Evolutionary conservation across 2,888 invertebrate species (phyloP), one percentile per base, ranked within the genome.

Genomic region (Hyppa rectilinea): DNA sequence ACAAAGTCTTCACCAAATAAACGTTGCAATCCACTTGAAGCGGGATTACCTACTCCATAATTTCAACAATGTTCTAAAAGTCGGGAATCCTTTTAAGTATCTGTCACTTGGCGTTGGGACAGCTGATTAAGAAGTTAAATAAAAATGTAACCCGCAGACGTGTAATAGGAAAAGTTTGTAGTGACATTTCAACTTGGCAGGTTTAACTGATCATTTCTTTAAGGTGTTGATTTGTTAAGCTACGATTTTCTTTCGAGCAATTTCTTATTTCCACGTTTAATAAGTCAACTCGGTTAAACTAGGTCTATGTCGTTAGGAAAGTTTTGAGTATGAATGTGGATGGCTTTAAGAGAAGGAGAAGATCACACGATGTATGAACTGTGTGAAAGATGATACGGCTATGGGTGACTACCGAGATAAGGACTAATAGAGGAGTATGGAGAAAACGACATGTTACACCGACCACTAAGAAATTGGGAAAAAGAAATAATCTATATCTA

Each of bases 101-200:
- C 87, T 91, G 91, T 91, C 91, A 89, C 83, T 88, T 87, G 79
- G 85, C 87, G 87, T 85, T 84, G 84, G 74, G 87, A 88, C 87
- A 86, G 87, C 67, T 87, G 90, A 90, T 92, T 91, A 90, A 84
- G 83, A 87, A 89, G 87, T 85, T 89, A 86, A 89, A 90, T 89
- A 91, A 91, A 91, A 90, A 88, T 82, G 83, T 83, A 69, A 60
- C 77, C 78, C 77, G 68, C 82, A 71, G 84, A 85, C 88, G 77
- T 76, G 74, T 91, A 92, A 91, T 91, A 88, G 83, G 90, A 88
- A 91, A 92, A 91, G 85, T 91, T 80, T 83, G 56, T 38, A 36
- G 9, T 65, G 62, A 80, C 75, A 14, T 73, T 75, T 78, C 23
- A 77, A 81, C 71, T 80, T 81, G 62, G 71, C 70, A 71, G 62